These are phyloP conservation scores for Thamnophis elegans DNA, from an alignment of 2,797 vertebrate species.

Conservation along the genomic window DNA sequence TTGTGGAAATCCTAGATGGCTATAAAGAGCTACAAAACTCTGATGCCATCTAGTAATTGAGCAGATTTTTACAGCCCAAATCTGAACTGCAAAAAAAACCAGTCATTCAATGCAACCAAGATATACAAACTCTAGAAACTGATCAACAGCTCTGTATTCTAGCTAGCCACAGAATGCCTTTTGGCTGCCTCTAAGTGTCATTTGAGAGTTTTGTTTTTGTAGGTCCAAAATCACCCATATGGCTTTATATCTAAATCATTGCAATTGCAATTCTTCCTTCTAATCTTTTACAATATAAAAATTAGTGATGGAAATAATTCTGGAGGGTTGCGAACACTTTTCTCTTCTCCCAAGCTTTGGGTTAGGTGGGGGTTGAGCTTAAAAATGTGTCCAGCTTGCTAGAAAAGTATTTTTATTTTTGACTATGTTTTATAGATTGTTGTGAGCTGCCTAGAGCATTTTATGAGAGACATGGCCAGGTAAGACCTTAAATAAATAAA, in stretches of 20 bases:
- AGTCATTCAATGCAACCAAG: neutral
- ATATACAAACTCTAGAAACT: neutral
- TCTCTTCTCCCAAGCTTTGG: neutral
- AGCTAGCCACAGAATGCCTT: neutral
- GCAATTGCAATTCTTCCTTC: neutral
- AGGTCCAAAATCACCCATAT: neutral
- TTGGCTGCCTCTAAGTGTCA: neutral
- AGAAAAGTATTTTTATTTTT: neutral
- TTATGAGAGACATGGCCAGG: neutral
- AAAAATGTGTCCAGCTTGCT: neutral
- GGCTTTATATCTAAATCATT: neutral
- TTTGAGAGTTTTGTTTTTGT: neutral
- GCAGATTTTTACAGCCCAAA: neutral
- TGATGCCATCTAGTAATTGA: neutral
- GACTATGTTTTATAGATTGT: neutral
- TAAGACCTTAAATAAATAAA: neutral
- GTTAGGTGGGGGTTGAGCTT: neutral
- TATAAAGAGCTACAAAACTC: neutral
- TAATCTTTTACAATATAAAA: neutral
- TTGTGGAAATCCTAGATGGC: neutral
- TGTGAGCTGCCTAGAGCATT: neutral
- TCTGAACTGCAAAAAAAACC: neutral
- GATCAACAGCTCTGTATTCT: neutral
- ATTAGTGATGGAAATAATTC: neutral
- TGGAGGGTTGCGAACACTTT: neutral